A percentile compares a stretch with the other conserved stretches of the same genome.
These are phyloP conservation scores for Ivindomyrus marchei DNA, from an alignment of 2,113 vertebrate species.

Conservation along the genomic window DNA sequence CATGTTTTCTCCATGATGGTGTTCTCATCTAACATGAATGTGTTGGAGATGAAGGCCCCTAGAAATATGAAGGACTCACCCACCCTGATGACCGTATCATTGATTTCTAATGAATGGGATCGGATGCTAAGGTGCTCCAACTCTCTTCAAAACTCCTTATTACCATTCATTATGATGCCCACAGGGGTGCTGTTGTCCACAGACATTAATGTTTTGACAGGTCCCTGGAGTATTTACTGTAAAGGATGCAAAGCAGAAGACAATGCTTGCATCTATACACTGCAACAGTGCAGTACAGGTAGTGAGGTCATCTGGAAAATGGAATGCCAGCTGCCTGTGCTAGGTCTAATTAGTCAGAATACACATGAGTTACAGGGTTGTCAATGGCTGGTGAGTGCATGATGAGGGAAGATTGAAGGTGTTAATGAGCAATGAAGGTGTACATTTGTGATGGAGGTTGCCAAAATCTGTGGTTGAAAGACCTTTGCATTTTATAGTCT, in stretches of 20 bases:
- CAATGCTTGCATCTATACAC: neutral
- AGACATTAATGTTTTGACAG: neutral
- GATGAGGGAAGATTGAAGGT: neutral
- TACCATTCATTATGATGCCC: neutral
- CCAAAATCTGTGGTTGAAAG: neutral
- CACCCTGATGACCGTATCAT: neutral
- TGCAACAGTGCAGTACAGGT: neutral
- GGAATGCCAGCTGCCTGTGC: neutral
- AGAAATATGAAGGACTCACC: neutral
- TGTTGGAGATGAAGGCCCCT: neutral
- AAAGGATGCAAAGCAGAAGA: neutral
- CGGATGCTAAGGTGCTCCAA: neutral
- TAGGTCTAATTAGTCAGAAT: neutral
- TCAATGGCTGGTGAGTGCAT: neutral
- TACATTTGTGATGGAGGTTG: neutral
- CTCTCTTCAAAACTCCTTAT: neutral
- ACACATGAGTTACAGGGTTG: neutral
- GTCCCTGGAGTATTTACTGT: neutral
- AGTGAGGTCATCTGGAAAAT: neutral
- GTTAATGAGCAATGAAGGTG: neutral
- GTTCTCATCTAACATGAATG: neutral
- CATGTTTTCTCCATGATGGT: neutral
- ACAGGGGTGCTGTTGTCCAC: neutral
- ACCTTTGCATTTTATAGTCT: neutral
- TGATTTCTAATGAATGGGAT: neutral